A percentile compares a stretch with the other conserved stretches of the same genome.
These are phyloP conservation scores for Teleogryllus oceanicus DNA, from an alignment of 2,888 invertebrate species.

Conservation along the genomic window DNA sequence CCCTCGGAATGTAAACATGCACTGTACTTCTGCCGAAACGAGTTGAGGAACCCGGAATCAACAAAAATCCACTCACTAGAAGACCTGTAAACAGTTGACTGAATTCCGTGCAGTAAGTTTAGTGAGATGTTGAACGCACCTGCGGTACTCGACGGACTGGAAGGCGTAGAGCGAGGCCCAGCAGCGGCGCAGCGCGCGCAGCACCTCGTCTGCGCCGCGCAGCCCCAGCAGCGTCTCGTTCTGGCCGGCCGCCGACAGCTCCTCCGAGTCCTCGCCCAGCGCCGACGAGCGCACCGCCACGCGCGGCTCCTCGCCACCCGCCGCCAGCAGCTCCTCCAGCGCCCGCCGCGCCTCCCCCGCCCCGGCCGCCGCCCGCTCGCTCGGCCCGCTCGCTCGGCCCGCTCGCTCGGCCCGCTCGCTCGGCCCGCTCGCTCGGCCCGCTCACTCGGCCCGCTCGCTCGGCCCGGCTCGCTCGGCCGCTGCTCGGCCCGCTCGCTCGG, in stretches of 20 bases:
- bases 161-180: slow-evolving; percentile 80
- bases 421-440: too few species aligned
- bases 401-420: too few species aligned
- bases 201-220: slow-evolving; percentile 48
- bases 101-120: not conserved
- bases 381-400: slow-evolving; percentile 30
- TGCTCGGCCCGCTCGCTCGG: too few species aligned
- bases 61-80: not conserved
- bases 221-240: slow-evolving; percentile 71
- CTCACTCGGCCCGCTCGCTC: too few species aligned
- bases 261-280: slow-evolving; percentile 75
- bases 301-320: slow-evolving; percentile 32
- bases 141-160: slow-evolving; percentile 73
- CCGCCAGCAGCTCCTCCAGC: slow-evolving; percentile 43
- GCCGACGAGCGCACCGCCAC: slow-evolving; percentile 67
- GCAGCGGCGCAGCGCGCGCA: slow-evolving; percentile 62
- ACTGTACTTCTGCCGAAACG: too few species aligned
- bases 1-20: too few species aligned
- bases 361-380: slow-evolving; percentile 41
- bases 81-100: not conserved
- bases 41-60: too few species aligned
- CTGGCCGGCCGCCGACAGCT: slow-evolving; percentile 79
- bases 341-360: slow-evolving; percentile 43
- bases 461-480: too few species aligned
- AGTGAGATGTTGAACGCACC: slow-evolving; percentile 48